Evolutionary conservation across 1,140 invertebrate species (phyloP).

Genomic region (Lordiphosa stackelbergi): DNA sequence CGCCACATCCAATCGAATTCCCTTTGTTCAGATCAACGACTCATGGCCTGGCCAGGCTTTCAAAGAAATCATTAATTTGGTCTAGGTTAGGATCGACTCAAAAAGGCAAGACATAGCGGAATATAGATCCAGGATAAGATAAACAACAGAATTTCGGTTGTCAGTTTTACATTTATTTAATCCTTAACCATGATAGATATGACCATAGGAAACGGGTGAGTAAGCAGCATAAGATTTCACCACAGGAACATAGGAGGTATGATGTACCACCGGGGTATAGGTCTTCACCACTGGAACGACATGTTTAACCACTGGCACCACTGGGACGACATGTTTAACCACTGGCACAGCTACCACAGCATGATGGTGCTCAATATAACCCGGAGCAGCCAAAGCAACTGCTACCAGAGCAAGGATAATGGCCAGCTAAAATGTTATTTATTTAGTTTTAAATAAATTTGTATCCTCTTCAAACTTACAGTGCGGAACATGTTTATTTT

Average conservation of each 20-base stretch:
- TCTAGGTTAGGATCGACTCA: too few relatives aligned
- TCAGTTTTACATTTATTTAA: neutral
- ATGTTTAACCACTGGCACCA: constrained; percentile 34
- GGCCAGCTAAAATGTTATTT: constrained; percentile 15
- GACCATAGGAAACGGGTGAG: constrained; percentile 17
- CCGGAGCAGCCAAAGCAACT: constrained; percentile 29
- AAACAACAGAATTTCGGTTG: too few relatives aligned
- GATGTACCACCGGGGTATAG: constrained; percentile 13
- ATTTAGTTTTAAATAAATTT: neutral
- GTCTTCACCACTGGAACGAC: constrained; percentile 36
- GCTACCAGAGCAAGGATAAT: constrained; percentile 26
- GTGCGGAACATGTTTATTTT: constrained; percentile 30
- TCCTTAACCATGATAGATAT: constrained; percentile 22
- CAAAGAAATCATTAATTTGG: too few relatives aligned
- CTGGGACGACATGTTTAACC: constrained; percentile 30
- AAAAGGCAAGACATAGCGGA: too few relatives aligned
- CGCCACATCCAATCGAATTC: too few relatives aligned
- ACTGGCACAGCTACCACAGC: constrained; percentile 29
- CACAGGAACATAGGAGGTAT: constrained; percentile 8
- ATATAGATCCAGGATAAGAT: too few relatives aligned
- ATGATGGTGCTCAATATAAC: constrained; percentile 29
- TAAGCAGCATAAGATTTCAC: constrained; percentile 6
- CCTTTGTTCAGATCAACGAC: too few relatives aligned
- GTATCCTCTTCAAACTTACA: constrained; percentile 1
- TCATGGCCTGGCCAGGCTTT: too few relatives aligned